Percentiles rank a stretch among this genome's conserved stretches.
phyloP scores from a whole-genome alignment of 2,797 vertebrate genomes.

The Eospalax fontanierii region DNA sequence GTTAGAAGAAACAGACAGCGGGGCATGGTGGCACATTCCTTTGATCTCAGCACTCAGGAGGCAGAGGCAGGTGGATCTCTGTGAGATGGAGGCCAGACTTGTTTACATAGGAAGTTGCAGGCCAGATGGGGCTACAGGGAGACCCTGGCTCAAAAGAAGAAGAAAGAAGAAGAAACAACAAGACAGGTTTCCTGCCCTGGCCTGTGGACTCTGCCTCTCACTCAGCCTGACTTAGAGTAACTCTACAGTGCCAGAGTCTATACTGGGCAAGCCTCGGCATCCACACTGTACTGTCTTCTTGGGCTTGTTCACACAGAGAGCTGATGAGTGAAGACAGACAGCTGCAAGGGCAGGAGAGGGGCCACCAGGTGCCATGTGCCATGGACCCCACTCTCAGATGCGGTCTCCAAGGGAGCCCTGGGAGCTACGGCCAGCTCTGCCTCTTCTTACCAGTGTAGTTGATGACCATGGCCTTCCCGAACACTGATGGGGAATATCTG shows the following conservation, averaged over 20 bases:
- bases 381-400: background rate
- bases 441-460: slow-evolving; percentile 96
- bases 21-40: too few relatives aligned
- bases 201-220: too few relatives aligned
- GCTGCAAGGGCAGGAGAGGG: background rate
- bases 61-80: too few relatives aligned
- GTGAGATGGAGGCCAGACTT: too few relatives aligned
- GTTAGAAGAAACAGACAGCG: too few relatives aligned
- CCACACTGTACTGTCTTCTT: background rate
- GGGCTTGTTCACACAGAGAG: background rate
- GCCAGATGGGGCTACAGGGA: too few relatives aligned
- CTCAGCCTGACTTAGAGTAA: too few relatives aligned
- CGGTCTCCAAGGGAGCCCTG: background rate
- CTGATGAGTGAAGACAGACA: background rate
- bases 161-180: too few relatives aligned
- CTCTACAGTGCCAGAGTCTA: background rate
- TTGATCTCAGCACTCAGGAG: too few relatives aligned
- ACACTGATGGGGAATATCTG: slow-evolving; percentile 96
- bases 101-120: too few relatives aligned
- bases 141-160: too few relatives aligned
- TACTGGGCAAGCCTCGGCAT: fast-evolving
- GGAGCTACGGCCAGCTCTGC: fast-evolving
- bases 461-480: slow-evolving; percentile 98
- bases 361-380: background rate
- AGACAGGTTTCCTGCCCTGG: too few relatives aligned